Evolutionary conservation across 2,888 invertebrate species (phyloP), one percentile per base, ranked within the genome.

Genomic region (Pachycephus smyrnensis): DNA sequence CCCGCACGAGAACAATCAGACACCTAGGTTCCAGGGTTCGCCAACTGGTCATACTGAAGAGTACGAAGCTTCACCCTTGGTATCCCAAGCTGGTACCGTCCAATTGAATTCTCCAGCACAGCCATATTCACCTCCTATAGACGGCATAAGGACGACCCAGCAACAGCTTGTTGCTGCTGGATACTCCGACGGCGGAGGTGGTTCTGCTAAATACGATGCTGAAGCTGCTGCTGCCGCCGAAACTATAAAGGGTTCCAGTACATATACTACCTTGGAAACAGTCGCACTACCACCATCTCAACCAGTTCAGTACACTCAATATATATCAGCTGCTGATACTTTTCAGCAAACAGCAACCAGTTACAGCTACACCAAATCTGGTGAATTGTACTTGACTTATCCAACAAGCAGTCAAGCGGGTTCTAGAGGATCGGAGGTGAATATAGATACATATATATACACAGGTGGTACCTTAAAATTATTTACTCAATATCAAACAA

Each of bases 231-330:
- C 82, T 2, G 88, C 90, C 32, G 90, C 92, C 1, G 91, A 91
- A 1, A 84, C 82, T 69, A 86, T 90, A 71, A 90, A 90, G 78
- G 83, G 83, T 1, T 85, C 87, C 15, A 92, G 87, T 82, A 95
- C 93, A 33, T 95, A 95, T 85, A 94, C 95, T 0, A 94, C 94
- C 83, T 90, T 95, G 81, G 94, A 95, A 88, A 94, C 94, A 1
- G 95, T 95, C 3, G 93, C 94, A 6, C 92, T 94, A 12, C 91
- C 93, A 32, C 92, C 92, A 31, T 87, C 91, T 11, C 91, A 90
- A 73, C 85, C 88, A 4, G 87, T 88, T 0, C 89, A 90, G 30
- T 91, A 91, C 80, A 83, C 89, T 0, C 90, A 90, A 74, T 91
- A 90, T 75, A 88, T 91, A 15, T 77, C 87, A 0, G 80, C 83